phyloP scores from a whole-genome alignment of 1,140 invertebrate genomes.

The Drosophila tristis region DNA sequence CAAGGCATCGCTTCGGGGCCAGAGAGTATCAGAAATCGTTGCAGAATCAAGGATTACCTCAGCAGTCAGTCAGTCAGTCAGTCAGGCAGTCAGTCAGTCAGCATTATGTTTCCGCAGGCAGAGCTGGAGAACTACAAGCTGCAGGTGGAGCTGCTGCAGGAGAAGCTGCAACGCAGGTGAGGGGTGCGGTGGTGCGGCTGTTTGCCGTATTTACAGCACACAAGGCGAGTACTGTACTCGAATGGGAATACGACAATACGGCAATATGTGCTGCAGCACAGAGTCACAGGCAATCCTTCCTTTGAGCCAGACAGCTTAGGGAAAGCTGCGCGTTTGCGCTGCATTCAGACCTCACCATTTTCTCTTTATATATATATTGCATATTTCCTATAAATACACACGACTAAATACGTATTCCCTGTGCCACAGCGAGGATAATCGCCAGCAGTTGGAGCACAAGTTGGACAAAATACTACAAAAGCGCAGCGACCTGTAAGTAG shows the following conservation, averaged over 20 bases:
- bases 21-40: not conserved
- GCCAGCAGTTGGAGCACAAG: conserved; percentile 80
- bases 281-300: too few species aligned
- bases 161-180: conserved; percentile 79
- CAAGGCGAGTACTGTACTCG: too few species aligned
- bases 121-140: conserved; percentile 83
- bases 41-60: not conserved
- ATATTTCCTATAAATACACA: too few species aligned
- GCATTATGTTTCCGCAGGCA: conserved; percentile 73
- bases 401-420: not conserved
- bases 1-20: conserved; percentile 23
- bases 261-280: too few species aligned
- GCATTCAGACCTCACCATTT: too few species aligned
- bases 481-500: conserved; percentile 79
- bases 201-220: too few species aligned
- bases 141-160: conserved; percentile 80
- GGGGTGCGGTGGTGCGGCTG: not conserved
- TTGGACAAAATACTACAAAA: conserved; percentile 78
- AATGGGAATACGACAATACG: too few species aligned
- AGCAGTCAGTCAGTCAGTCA: not conserved
- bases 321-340: not conserved
- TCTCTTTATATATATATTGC: not conserved
- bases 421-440: conserved; percentile 73
- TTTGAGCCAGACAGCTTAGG: too few species aligned
- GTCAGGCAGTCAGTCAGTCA: conserved; percentile 21